Conservation (phyloP, 2,888 invertebrate species). For the Chaitophorus viminalis region DNA sequence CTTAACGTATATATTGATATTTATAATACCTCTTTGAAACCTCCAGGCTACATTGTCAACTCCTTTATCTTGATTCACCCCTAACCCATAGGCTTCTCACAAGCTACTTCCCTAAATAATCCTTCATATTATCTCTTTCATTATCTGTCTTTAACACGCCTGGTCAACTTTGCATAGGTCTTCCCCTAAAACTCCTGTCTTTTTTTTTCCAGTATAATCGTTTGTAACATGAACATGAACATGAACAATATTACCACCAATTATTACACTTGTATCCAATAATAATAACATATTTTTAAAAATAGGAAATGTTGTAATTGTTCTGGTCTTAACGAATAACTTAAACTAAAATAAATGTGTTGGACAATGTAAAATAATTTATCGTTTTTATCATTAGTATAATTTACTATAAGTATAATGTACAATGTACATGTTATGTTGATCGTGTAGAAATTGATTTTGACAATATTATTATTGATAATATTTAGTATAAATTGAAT, state of each 20-base stretch:
- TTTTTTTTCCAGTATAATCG: neutral
- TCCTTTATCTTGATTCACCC: slow-evolving; percentile 37
- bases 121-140: slow-evolving; percentile 22
- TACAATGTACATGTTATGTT: no score
- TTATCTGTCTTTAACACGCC: slow-evolving; percentile 43
- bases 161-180: neutral
- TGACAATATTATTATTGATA: no score
- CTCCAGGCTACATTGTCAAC: slow-evolving; percentile 17
- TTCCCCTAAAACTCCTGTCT: neutral
- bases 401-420: no score
- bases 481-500: no score
- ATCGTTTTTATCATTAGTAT: no score
- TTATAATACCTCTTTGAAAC: neutral
- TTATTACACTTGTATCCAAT: neutral
- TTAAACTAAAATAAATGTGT: no score
- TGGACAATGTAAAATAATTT: no score
- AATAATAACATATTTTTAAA: no score
- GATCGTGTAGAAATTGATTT: no score
- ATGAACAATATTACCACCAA: neutral
- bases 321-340: no score
- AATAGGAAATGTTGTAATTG: no score
- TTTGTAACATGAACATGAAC: neutral
- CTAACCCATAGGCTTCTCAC: slow-evolving; percentile 3
- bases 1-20: slow-evolving; percentile 10
- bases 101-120: slow-evolving; percentile 24